phyloP scores from a whole-genome alignment of 2,113 vertebrate genomes.

The Hiodon alosoides region DNA sequence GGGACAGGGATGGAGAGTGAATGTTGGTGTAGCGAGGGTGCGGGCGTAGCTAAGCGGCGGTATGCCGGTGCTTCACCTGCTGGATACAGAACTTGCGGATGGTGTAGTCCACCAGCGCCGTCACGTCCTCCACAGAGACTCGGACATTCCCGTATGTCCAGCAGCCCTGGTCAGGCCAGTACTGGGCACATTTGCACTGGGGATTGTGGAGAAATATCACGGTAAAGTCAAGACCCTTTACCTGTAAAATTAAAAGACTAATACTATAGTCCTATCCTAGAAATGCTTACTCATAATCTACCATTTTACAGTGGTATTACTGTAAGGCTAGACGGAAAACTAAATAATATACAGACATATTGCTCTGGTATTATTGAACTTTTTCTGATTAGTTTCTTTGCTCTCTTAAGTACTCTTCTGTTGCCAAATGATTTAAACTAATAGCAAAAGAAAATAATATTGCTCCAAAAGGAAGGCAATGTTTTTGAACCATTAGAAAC shows the following conservation, averaged over 20 bases:
- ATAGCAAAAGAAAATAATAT: too few species aligned
- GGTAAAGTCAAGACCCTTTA: background rate
- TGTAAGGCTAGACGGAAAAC: too few species aligned
- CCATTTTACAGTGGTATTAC: too few species aligned
- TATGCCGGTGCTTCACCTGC: constrained; percentile 64
- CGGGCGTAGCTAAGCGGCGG: too few species aligned
- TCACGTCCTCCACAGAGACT: constrained; percentile 92
- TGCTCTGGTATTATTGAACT: too few species aligned
- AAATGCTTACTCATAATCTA: background rate
- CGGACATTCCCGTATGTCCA: constrained; percentile 96
- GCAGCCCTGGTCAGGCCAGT: constrained; percentile 98
- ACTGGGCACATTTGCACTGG: constrained; percentile 96
- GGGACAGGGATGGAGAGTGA: background rate
- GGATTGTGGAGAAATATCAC: constrained; percentile 14
- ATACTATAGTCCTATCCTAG: background rate
- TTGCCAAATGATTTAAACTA: too few species aligned
- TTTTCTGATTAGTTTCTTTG: too few species aligned
- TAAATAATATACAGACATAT: too few species aligned
- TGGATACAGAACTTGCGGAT: constrained; percentile 98
- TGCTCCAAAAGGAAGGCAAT: background rate
- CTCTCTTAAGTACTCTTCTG: too few species aligned
- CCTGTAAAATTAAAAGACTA: background rate
- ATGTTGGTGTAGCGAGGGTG: too few species aligned
- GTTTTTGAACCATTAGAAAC: too few species aligned
- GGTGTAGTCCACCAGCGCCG: constrained; percentile 93